Base-by-base conservation (phyloP, 2,888 invertebrate genomes). In the Meta bourneti region DNA sequence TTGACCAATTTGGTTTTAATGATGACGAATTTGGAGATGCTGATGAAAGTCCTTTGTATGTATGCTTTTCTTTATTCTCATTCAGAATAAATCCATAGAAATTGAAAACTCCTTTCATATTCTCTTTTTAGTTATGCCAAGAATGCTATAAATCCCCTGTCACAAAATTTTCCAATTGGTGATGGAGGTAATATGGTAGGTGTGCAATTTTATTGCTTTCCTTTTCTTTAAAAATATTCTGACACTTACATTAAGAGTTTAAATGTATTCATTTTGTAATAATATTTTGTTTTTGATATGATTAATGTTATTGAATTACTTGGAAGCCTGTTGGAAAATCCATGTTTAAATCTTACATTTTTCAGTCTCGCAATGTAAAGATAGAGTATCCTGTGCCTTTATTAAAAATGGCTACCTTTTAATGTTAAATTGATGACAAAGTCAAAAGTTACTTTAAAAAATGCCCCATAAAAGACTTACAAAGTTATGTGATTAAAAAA, bases 1-100 rank as follows among this genome's bases (percentile, higher is more conserved):
- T 96, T 93, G 96, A 96, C 94, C 96, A 96, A 93, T 96, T 96
- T 94, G 96, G 96, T 86, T 96, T 96, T 94, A 96, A 96, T 93
- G 96, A 96, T 94, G 96, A 96, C 93, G 96, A 96, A 93, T 96
- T 96, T 94, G 96, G 96, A 93, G 96, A 96, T 93, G 96, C 95
- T 11, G 96, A 96, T 93, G 95, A 95, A 61, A 94, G 94, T 93
- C 94, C 95, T 70, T 95, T 95, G 95, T 95, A 93, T 94, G 95
- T 94, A 49, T 69, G 34, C 87, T 52, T 7, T 80, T 9, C 61
- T 52, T 52, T 54, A 52, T 51, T 48, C 52, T 11, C 20, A 11
- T 70, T 71, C 0, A 48, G 9, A 11, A 52, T 4, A 20, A 51
- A 8, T 78, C n/a, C 49, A 52, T 61, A 74, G 20, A 54, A 78